Evolutionary conservation across 2,113 vertebrate genomes (phyloP).

Genomic region (Bubo scandiacus): DNA sequence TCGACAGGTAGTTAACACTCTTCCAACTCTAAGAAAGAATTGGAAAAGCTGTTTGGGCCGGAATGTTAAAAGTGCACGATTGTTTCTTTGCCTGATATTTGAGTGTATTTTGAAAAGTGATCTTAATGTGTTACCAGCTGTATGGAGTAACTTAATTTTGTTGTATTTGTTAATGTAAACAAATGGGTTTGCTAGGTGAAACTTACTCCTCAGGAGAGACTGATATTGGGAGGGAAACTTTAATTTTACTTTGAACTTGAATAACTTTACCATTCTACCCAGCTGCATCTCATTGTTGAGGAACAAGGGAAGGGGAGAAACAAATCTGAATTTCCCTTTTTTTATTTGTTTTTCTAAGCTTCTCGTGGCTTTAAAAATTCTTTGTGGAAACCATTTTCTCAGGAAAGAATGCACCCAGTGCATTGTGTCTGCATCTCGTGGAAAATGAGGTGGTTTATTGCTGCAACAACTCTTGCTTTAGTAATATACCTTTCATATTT

Average conservation of each 20-base stretch:
- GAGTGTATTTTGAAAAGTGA: neutral
- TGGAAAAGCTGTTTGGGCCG: neutral
- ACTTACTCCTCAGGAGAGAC: neutral
- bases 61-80: neutral
- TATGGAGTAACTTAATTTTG: neutral
- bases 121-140: neutral
- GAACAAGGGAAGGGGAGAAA: neutral
- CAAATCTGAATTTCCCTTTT: neutral
- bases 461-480: neutral
- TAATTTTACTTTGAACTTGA: neutral
- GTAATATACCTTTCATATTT: neutral
- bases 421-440: neutral
- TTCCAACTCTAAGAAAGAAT: neutral
- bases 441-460: neutral
- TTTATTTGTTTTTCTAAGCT: neutral
- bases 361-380: neutral
- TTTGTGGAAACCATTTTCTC: neutral
- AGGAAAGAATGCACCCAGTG: neutral
- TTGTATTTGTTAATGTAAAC: neutral
- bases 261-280: neutral
- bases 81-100: neutral
- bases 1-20: neutral
- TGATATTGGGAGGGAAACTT: neutral
- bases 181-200: neutral
- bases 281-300: neutral